Percentiles rank a stretch among this genome's conserved stretches.
Conservation (phyloP, 2,113 vertebrate species). For the Neoarius graeffei region DNA sequence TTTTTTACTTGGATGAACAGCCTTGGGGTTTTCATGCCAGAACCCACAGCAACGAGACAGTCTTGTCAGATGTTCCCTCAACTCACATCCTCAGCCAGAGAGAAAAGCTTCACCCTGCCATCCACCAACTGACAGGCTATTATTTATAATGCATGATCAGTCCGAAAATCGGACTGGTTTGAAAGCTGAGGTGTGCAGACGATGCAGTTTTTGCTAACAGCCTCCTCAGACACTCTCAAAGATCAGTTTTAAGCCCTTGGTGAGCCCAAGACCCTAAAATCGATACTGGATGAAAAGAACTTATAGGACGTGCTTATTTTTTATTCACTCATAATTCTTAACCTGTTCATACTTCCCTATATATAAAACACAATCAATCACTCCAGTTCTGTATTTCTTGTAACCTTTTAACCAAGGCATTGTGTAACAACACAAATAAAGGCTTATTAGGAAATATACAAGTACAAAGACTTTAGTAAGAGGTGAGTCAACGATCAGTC, state of each 20-base stretch:
- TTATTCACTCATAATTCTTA: not conserved
- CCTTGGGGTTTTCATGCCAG: not conserved
- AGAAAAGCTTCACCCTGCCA: not conserved
- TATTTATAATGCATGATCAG: slow-evolving; percentile 40
- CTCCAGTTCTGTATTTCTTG: not conserved
- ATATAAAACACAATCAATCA: not conserved
- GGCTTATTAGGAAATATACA: not conserved
- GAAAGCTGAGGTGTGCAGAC: slow-evolving; percentile 20
- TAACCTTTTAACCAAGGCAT: not conserved
- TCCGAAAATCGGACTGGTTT: slow-evolving; percentile 1
- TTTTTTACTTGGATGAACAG: not conserved
- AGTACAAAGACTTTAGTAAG: not conserved
- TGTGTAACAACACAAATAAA: not conserved
- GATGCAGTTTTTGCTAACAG: not conserved
- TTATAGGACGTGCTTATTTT: not conserved
- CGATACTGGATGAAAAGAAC: not conserved
- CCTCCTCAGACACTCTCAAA: not conserved
- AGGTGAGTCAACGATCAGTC: slow-evolving; percentile 28
- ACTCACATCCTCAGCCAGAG: not conserved
- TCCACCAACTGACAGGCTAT: not conserved
- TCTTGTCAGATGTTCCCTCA: slow-evolving; percentile 13
- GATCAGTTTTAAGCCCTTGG: not conserved
- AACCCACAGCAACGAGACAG: not conserved
- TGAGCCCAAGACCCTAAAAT: not conserved
- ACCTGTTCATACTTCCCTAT: not conserved